Evolutionary conservation across 2,113 vertebrate genomes (phyloP).

Genomic region (Microtus richardsoni): DNA sequence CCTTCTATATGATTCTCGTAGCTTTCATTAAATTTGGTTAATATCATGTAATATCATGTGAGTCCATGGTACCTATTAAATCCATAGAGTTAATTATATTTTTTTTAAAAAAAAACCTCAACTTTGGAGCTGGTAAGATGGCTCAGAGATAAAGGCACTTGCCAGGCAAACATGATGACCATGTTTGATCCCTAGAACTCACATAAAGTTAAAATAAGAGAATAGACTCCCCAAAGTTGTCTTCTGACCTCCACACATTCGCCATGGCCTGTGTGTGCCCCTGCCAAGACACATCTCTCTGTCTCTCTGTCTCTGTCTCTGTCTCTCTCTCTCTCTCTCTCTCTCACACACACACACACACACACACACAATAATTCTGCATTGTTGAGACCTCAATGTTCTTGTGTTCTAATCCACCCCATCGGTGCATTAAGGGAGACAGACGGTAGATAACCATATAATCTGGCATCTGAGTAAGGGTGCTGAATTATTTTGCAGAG

Average conservation of each 20-base stretch:
- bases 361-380: neutral
- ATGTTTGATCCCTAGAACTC: neutral
- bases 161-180: neutral
- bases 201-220: neutral
- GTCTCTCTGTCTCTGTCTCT: too few relatives aligned
- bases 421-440: neutral
- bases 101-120: neutral
- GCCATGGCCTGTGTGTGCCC: neutral
- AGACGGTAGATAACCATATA: neutral
- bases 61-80: neutral
- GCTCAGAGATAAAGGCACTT: neutral
- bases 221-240: neutral
- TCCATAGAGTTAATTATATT: constrained; percentile 15
- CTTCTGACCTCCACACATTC: neutral
- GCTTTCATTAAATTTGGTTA: constrained; percentile 19
- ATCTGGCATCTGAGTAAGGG: neutral
- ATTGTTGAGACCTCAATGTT: neutral
- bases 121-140: neutral
- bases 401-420: neutral
- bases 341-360: neutral
- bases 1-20: neutral
- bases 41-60: neutral
- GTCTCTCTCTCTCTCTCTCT: too few relatives aligned
- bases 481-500: neutral
- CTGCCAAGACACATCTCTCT: neutral